Evolutionary conservation across 2,797 vertebrate species (phyloP).

Genomic region (Typhlichthys eigenmanni): DNA sequence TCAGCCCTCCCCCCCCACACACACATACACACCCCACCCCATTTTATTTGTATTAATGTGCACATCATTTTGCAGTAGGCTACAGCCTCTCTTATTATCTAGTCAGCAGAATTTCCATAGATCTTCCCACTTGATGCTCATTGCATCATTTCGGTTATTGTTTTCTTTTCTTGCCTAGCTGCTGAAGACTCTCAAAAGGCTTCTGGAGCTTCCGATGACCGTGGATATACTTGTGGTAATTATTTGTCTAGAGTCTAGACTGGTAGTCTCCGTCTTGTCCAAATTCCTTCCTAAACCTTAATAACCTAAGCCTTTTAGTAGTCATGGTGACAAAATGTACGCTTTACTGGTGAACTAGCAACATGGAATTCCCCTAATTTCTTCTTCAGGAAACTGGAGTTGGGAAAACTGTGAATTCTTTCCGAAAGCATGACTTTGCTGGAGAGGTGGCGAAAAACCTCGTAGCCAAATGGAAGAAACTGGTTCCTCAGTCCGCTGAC

Average conservation of each 20-base stretch:
- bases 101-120: too few relatives aligned
- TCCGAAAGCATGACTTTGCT: conserved; percentile 88
- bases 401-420: conserved; percentile 94
- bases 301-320: too few relatives aligned
- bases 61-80: too few relatives aligned
- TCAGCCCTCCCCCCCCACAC: too few relatives aligned
- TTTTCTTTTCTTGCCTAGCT: conserved; percentile 73
- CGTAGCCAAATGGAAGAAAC: conserved; percentile 95
- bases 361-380: background rate
- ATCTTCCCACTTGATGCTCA: too few relatives aligned
- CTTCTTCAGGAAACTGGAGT: conserved; percentile 88
- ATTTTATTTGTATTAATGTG: too few relatives aligned
- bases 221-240: conserved; percentile 96
- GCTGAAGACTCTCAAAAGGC: conserved; percentile 89
- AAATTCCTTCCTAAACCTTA: too few relatives aligned
- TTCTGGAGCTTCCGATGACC: conserved; percentile 91
- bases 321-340: too few relatives aligned
- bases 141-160: background rate
- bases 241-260: background rate
- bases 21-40: too few relatives aligned
- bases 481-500: conserved; percentile 89
- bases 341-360: background rate
- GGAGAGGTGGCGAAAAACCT: conserved; percentile 88
- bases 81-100: too few relatives aligned
- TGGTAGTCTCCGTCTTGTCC: too few relatives aligned